Evolutionary conservation across 1,140 invertebrate species (phyloP), one percentile per base, ranked within the genome.

Genomic region (Rhysida immarginata): DNA sequence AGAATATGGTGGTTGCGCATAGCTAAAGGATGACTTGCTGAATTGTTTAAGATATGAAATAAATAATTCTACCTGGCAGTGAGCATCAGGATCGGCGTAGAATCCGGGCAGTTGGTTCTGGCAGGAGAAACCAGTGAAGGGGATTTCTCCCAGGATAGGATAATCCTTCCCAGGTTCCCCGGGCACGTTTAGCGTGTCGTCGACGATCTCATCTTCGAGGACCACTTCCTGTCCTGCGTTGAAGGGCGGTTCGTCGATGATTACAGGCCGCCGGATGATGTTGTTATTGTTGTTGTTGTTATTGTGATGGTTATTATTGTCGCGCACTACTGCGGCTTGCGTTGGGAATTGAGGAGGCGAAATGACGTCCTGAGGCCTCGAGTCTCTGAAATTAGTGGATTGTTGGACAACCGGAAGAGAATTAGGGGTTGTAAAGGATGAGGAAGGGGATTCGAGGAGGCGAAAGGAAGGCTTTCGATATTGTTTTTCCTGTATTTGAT

Each of bases 1-100:
- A n/a, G n/a, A n/a, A n/a, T n/a, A n/a, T n/a, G n/a, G n/a, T n/a
- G n/a, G n/a, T n/a, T n/a, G n/a, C n/a, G n/a, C n/a, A n/a, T n/a
- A n/a, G n/a, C n/a, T n/a, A n/a, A n/a, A n/a, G n/a, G n/a, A n/a
- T n/a, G n/a, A n/a, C n/a, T n/a, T n/a, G n/a, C n/a, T n/a, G n/a
- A n/a, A n/a, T n/a, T n/a, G n/a, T n/a, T n/a, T n/a, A n/a, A n/a
- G n/a, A n/a, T n/a, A n/a, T n/a, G n/a, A n/a, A n/a, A n/a, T n/a
- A n/a, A n/a, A n/a, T n/a, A n/a, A n/a, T n/a, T n/a, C n/a, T n/a
- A 66, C 64, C 59, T 67, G 65, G 49, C 65, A 67, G 21, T 61
- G 42, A 1, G 64, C 58, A 51, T 63, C 61, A 1, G 58, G 46
- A 49, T 67, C 65, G 0, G 61, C 65, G 44, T 66, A 67, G 54